Conservation (phyloP, 2,113 vertebrate species). For the Sinocyclocheilus rhinocerous region DNA sequence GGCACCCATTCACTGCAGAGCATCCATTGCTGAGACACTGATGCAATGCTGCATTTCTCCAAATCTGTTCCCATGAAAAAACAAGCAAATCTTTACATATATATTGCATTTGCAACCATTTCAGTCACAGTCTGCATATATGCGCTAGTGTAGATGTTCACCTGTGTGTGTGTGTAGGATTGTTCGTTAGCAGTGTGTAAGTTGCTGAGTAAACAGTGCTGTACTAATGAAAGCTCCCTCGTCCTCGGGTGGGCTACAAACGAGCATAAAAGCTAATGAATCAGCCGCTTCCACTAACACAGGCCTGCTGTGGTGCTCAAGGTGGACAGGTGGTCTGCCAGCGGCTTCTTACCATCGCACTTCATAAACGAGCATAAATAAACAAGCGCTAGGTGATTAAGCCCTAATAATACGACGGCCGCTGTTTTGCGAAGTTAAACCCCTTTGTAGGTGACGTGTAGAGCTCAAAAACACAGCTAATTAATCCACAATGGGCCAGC, state of each 20-base stretch:
- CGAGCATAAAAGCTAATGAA: slow-evolving; percentile 56
- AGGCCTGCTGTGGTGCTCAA: slow-evolving; percentile 30
- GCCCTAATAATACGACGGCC: slow-evolving; percentile 33
- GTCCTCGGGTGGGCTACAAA: slow-evolving; percentile 53
- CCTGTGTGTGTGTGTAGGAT: not conserved
- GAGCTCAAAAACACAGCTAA: slow-evolving; percentile 79
- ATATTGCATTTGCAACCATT: not conserved
- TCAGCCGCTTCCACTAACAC: slow-evolving; percentile 47
- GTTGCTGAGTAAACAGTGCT: slow-evolving; percentile 57
- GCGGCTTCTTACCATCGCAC: slow-evolving; percentile 23
- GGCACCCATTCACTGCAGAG: no score
- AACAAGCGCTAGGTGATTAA: slow-evolving; percentile 47
- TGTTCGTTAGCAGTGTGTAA: slow-evolving; percentile 40
- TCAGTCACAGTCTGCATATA: not conserved
- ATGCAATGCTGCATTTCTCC: no score
- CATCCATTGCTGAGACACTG: no score
- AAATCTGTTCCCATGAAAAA: no score
- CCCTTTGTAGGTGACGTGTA: slow-evolving; percentile 54
- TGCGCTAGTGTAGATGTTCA: no score
- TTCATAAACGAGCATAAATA: slow-evolving; percentile 41
- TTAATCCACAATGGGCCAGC: slow-evolving; percentile 81
- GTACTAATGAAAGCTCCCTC: slow-evolving; percentile 53
- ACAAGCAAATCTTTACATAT: not conserved
- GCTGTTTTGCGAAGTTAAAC: slow-evolving; percentile 15
- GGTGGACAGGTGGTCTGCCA: slow-evolving; percentile 46